Conservation (phyloP, 2,888 invertebrate species). For the Tridacna crocea region DNA sequence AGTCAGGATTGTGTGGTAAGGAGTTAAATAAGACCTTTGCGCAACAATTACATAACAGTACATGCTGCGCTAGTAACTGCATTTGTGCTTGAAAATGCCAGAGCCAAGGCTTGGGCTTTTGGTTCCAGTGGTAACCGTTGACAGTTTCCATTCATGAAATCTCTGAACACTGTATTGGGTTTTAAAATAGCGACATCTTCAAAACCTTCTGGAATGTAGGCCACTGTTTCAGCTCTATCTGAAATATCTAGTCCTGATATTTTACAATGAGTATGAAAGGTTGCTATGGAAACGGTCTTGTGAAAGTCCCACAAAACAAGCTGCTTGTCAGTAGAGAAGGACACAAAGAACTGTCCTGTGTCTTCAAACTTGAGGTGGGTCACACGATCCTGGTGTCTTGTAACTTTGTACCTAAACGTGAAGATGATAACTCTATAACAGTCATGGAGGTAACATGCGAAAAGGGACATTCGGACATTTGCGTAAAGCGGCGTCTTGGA, state of each 20-base stretch:
- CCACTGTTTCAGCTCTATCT: constrained; percentile 57
- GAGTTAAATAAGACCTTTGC: neutral
- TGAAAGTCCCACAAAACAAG: constrained; percentile 73
- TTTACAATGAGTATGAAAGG: constrained; percentile 68
- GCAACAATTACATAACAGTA: constrained; percentile 9
- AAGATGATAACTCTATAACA: neutral
- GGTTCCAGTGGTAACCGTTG: constrained; percentile 30
- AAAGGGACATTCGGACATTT: too few species aligned
- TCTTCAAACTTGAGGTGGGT: constrained; percentile 66
- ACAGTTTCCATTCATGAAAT: constrained; percentile 58
- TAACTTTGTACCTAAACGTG: constrained; percentile 64
- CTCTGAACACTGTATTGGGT: constrained; percentile 65
- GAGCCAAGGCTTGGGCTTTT: constrained; percentile 70
- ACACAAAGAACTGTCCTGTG: constrained; percentile 69
- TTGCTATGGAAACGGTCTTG: constrained; percentile 65
- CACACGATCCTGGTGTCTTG: constrained; percentile 73
- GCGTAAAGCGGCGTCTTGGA: too few species aligned
- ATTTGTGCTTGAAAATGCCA: constrained; percentile 71
- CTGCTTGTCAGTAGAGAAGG: constrained; percentile 70
- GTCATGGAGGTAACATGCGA: too few species aligned
- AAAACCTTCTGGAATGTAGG: constrained; percentile 70
- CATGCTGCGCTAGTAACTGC: neutral
- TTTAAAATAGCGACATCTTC: constrained; percentile 66
- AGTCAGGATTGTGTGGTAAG: too few species aligned
- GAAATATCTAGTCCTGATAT: constrained; percentile 65